Evolutionary conservation across 37 sponge, comb jelly and placozoan genomes (phyloP).

Genomic region (Trichoplax adhaerens): DNA sequence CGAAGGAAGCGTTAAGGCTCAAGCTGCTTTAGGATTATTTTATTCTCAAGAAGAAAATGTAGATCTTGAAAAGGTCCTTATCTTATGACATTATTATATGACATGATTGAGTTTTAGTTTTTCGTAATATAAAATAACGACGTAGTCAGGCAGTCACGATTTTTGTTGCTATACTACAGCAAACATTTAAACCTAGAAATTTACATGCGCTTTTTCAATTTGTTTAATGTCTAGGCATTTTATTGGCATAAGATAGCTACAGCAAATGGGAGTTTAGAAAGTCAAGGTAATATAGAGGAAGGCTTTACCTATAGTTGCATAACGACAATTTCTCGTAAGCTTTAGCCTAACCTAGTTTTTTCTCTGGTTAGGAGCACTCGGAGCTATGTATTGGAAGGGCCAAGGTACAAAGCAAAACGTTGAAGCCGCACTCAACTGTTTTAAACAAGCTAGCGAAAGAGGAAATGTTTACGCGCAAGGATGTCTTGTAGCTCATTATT

Average conservation of each 20-base stretch:
- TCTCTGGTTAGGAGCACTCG: conserved; percentile 69
- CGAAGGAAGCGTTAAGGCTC: too few relatives aligned
- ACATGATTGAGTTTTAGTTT: too few relatives aligned
- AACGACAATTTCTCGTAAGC: background rate
- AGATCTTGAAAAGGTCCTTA: conserved; percentile 2
- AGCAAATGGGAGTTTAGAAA: conserved; percentile 38
- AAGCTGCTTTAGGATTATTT: too few relatives aligned
- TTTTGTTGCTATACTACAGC: too few relatives aligned
- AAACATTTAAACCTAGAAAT: too few relatives aligned
- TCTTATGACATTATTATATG: too few relatives aligned
- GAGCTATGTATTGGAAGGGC: conserved; percentile 42
- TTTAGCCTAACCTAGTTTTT: background rate
- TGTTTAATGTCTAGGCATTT: conserved; percentile 25
- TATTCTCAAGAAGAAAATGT: too few relatives aligned
- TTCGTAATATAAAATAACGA: too few relatives aligned
- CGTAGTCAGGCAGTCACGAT: too few relatives aligned
- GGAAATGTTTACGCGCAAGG: conserved; percentile 34
- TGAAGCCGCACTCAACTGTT: conserved; percentile 28
- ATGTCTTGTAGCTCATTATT: conserved; percentile 29
- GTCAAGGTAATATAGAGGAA: conserved; percentile 10
- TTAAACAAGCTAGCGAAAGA: conserved; percentile 17
- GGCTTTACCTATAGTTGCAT: background rate
- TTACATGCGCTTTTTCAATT: too few relatives aligned
- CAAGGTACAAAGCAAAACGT: conserved; percentile 20
- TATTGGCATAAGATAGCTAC: conserved; percentile 75